Conservation (phyloP, 2,888 invertebrate species). For the Drosophila peninsularis region DNA sequence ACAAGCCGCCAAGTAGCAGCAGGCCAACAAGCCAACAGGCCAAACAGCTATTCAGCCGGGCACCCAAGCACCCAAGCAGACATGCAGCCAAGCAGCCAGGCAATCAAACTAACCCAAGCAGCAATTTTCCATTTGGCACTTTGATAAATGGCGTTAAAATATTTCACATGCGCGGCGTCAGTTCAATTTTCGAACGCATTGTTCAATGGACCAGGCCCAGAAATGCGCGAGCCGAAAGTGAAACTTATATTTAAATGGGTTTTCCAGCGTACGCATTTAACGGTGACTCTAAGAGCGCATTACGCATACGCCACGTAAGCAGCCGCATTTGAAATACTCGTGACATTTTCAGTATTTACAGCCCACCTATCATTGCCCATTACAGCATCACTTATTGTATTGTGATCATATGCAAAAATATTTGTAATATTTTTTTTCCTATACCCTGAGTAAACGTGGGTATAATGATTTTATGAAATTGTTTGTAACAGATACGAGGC, state of each 20-base stretch:
- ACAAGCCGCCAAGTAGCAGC: constrained; percentile 53
- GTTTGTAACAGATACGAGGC: too few species aligned
- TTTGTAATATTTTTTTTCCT: too few species aligned
- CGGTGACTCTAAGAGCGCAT: constrained; percentile 25
- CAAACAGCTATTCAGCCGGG: constrained; percentile 6
- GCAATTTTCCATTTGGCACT: constrained; percentile 59
- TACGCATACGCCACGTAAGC: constrained; percentile 47
- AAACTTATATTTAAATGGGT: constrained; percentile 40
- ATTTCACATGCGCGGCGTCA: constrained; percentile 61
- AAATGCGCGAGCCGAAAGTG: constrained; percentile 32
- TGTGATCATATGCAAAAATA: too few species aligned
- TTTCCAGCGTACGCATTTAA: constrained; percentile 27
- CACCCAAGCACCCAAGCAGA: constrained; percentile 3
- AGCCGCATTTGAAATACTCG: background rate
- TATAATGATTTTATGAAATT: too few species aligned
- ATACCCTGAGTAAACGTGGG: background rate
- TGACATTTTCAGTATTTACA: background rate
- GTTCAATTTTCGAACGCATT: constrained; percentile 55
- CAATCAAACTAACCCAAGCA: constrained; percentile 26
- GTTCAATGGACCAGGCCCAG: constrained; percentile 33
- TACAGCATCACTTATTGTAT: too few species aligned
- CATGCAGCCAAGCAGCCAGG: background rate
- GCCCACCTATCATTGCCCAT: background rate
- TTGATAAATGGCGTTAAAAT: constrained; percentile 78
- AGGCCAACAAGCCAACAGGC: constrained; percentile 15